These are phyloP conservation scores for Dryoscopus gambensis DNA, from an alignment of 2,113 vertebrate species.

Conservation along the genomic window DNA sequence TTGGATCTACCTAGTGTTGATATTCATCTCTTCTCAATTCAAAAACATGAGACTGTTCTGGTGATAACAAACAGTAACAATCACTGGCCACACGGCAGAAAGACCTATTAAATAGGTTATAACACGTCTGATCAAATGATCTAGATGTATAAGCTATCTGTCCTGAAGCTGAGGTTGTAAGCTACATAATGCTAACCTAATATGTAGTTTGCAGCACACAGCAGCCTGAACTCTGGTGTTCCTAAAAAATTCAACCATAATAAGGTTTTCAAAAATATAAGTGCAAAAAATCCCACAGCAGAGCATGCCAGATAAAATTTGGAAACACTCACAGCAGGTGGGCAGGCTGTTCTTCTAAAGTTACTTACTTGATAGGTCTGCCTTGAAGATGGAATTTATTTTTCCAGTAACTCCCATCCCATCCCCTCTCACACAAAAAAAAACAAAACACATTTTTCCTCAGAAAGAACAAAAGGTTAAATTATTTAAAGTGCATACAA, in stretches of 20 bases:
- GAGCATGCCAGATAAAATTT: constrained; percentile 14
- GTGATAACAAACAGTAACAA: neutral
- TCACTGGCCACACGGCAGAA: neutral
- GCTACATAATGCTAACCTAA: neutral
- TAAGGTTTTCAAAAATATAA: neutral
- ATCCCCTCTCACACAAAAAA: neutral
- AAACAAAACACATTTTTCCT: constrained; percentile 9
- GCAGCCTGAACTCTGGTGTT: neutral
- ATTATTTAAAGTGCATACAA: constrained; percentile 15
- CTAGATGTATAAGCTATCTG: neutral
- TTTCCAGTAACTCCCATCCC: constrained; percentile 52
- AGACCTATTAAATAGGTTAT: neutral
- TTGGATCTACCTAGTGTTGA: neutral
- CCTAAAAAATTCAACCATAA: neutral
- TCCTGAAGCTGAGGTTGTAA: neutral
- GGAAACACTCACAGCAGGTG: constrained; percentile 10
- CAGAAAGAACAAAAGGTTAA: constrained; percentile 46
- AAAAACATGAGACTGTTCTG: neutral
- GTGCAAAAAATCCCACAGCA: neutral
- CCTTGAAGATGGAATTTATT: constrained; percentile 47
- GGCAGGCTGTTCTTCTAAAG: neutral
- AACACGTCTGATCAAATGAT: neutral
- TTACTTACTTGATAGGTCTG: constrained; percentile 10
- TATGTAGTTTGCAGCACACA: neutral
- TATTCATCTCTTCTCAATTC: neutral